Percentiles rank a stretch among this genome's conserved stretches.
These are phyloP conservation scores for Helogale parvula DNA, from an alignment of 2,113 vertebrate genomes.

Conservation along the genomic window DNA sequence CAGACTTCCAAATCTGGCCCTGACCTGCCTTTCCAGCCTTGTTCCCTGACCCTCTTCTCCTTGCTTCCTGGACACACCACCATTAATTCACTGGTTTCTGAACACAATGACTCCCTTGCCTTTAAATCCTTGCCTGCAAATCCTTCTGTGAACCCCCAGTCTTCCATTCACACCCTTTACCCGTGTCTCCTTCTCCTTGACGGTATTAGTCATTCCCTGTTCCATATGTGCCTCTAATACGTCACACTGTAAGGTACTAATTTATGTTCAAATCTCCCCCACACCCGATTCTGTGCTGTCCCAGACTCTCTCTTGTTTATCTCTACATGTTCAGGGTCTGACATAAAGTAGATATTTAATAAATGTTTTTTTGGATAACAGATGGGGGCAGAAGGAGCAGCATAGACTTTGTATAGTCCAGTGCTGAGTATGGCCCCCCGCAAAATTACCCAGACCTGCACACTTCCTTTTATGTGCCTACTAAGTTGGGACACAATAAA, in stretches of 20 bases:
- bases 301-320: background rate
- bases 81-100: background rate
- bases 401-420: background rate
- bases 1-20: background rate
- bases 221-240: background rate
- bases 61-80: background rate
- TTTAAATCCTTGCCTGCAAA: background rate
- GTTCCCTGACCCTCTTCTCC: background rate
- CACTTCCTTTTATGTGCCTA: background rate
- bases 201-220: slow-evolving; percentile 49
- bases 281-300: background rate
- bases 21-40: slow-evolving; percentile 48
- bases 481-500: background rate
- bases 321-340: background rate
- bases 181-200: background rate
- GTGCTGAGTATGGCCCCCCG: background rate
- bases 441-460: background rate
- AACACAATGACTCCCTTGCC: background rate
- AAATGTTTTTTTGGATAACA: background rate
- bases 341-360: background rate
- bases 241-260: slow-evolving; percentile 35
- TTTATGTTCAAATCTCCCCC: slow-evolving; percentile 33
- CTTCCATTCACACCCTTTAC: slow-evolving; percentile 10
- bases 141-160: background rate
- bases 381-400: background rate